Conservation (phyloP, 2,113 vertebrate species). For the Scomber colias region DNA sequence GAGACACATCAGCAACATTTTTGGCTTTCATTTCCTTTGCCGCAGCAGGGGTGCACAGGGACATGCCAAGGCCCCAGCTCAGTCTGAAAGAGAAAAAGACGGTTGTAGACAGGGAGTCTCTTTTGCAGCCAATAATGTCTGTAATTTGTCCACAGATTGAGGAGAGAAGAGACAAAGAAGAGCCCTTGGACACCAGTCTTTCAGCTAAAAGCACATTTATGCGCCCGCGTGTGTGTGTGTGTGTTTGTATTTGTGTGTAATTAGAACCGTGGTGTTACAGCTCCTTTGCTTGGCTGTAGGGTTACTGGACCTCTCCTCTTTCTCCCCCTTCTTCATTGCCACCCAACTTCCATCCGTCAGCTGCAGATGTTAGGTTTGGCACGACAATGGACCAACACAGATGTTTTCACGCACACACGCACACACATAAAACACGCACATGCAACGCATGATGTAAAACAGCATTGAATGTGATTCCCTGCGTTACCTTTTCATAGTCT, state of each 20-base stretch:
- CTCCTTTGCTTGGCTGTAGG: constrained; percentile 41
- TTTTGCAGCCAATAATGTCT: constrained; percentile 58
- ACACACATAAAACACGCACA: constrained; percentile 31
- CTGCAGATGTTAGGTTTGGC: constrained; percentile 58
- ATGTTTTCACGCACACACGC: constrained; percentile 34
- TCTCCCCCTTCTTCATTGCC: constrained; percentile 5
- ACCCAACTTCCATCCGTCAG: constrained; percentile 1
- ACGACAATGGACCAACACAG: constrained; percentile 9
- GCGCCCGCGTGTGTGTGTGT: constrained; percentile 17
- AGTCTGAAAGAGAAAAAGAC: constrained; percentile 44
- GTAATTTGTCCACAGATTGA: constrained; percentile 73
- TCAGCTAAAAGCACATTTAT: constrained; percentile 43
- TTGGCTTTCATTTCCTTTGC: constrained; percentile 77
- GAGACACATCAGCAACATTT: constrained; percentile 71
- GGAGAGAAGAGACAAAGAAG: constrained; percentile 42
- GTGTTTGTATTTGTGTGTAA: constrained; percentile 46
- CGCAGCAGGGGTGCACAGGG: constrained; percentile 52
- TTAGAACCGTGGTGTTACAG: constrained; percentile 59
- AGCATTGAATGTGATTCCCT: neutral
- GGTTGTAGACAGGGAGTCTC: constrained; percentile 56
- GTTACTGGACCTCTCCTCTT: constrained; percentile 45
- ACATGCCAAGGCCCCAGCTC: constrained; percentile 49
- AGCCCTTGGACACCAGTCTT: constrained; percentile 45
- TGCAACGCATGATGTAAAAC: constrained; percentile 29
- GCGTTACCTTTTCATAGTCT: constrained; percentile 27